Percentiles rank a stretch among this genome's conserved stretches.
These are phyloP conservation scores for Ciconia maguari DNA, from an alignment of 2,113 vertebrate genomes.

Conservation along the genomic window DNA sequence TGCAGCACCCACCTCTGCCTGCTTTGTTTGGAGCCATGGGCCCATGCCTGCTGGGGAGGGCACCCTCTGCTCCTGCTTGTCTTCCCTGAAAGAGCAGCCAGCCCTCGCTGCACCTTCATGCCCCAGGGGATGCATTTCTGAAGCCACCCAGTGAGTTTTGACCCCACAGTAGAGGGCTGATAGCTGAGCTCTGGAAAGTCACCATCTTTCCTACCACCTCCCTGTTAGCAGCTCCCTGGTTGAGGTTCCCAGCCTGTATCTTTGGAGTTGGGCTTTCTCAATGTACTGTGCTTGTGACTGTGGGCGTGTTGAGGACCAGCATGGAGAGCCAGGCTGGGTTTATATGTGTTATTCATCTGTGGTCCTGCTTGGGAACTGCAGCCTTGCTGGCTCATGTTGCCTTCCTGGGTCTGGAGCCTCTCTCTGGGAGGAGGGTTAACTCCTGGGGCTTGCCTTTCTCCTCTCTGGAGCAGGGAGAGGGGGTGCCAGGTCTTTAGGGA, in stretches of 20 bases:
- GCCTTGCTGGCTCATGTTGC: accelerated
- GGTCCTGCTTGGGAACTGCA: neutral
- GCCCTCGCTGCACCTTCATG: accelerated
- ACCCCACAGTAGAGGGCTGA: accelerated
- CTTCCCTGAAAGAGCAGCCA: neutral
- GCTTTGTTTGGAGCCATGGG: accelerated
- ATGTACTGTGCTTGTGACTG: neutral
- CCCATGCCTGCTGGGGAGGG: accelerated
- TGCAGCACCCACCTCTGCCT: neutral
- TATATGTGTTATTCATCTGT: accelerated
- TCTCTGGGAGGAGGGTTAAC: too few relatives aligned
- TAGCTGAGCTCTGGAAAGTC: neutral
- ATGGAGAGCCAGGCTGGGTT: neutral
- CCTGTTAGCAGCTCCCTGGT: neutral
- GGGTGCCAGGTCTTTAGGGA: neutral
- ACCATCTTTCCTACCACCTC: neutral
- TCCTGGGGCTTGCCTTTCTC: neutral
- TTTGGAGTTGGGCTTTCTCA: neutral
- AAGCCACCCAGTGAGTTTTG: neutral
- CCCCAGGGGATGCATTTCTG: accelerated
- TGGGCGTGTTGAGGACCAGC: neutral
- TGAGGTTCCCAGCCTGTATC: accelerated
- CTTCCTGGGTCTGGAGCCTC: neutral
- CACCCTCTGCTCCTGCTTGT: neutral
- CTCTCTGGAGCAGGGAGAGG: neutral